Percentiles rank a stretch among this genome's conserved stretches.
phyloP scores from a whole-genome alignment of 2,113 vertebrate genomes.

The Phrynosoma blainvillii region DNA sequence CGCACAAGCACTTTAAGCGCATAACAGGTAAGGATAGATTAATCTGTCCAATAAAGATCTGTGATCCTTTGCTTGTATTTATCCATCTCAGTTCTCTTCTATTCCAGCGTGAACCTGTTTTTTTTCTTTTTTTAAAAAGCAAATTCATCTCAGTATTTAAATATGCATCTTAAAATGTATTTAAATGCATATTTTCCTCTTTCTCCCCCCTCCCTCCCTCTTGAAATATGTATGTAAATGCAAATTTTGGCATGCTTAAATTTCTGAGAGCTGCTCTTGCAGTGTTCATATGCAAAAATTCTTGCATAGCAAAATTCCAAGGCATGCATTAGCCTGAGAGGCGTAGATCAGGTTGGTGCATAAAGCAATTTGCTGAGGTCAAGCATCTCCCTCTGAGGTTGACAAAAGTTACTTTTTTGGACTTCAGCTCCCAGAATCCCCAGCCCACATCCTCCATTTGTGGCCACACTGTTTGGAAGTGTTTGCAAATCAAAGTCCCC shows the following conservation, averaged over 20 bases:
- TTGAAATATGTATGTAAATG: neutral
- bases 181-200: neutral
- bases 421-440: no score
- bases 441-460: no score
- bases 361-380: neutral
- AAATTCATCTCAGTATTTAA: neutral
- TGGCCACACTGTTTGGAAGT: no score
- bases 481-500: no score
- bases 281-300: neutral
- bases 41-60: no score
- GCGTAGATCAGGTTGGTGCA: neutral
- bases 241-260: neutral
- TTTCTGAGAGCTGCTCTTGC: neutral
- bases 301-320: neutral
- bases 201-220: neutral
- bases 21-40: no score
- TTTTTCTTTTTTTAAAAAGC: neutral
- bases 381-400: neutral
- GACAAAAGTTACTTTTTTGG: no score
- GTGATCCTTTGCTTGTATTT: no score
- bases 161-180: neutral
- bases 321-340: no score
- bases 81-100: neutral
- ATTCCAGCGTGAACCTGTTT: neutral
- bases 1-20: no score